Evolutionary conservation across 2,113 vertebrate species (phyloP).

Genomic region (Pangasianodon hypophthalmus): DNA sequence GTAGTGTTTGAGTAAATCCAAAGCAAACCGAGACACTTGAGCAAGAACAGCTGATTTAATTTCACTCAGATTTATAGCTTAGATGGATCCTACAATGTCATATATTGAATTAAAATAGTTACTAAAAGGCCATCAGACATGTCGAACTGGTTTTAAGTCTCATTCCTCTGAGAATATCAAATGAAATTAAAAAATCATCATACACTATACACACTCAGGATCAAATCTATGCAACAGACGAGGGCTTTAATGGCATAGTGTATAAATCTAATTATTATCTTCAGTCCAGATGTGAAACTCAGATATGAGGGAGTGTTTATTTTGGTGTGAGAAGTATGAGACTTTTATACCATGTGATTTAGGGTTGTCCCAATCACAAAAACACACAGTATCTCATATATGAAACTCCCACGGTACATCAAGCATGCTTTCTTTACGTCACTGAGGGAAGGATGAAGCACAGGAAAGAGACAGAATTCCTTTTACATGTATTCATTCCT

Average conservation of each 20-base stretch:
- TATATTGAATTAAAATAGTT: background rate
- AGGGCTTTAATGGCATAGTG: background rate
- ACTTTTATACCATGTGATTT: background rate
- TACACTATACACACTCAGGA: background rate
- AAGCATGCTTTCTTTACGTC: background rate
- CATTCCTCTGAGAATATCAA: background rate
- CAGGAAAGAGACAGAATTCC: too few species aligned
- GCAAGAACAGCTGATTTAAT: background rate
- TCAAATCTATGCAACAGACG: background rate
- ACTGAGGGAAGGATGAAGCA: background rate
- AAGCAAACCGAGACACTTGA: background rate
- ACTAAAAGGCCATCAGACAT: background rate
- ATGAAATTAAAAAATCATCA: background rate
- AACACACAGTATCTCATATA: too few species aligned
- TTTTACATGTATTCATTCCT: background rate
- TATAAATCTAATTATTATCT: background rate
- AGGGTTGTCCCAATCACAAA: background rate
- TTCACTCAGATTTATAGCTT: background rate
- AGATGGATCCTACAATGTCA: background rate
- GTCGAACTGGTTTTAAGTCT: background rate
- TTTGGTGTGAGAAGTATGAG: background rate
- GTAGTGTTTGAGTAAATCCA: conserved; percentile 37
- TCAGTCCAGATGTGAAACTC: background rate
- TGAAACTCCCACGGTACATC: background rate
- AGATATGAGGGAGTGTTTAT: background rate